Evolutionary conservation across 2,888 invertebrate genomes (phyloP), one percentile per base, ranked within the genome.

Genomic region (Dione vanillae): DNA sequence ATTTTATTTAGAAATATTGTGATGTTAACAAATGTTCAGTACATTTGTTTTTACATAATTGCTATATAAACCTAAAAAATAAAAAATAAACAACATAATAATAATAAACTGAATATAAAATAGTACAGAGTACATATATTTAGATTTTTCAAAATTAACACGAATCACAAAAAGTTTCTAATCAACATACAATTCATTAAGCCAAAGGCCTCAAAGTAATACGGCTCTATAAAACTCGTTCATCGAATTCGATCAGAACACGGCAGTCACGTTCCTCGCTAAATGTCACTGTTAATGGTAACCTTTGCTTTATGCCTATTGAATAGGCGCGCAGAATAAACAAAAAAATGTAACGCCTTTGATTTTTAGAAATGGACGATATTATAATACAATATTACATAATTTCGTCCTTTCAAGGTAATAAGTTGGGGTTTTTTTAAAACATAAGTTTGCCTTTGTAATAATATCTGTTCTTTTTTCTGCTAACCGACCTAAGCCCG

Each of bases 261-360:
- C 41, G 52, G 37, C 20, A 12, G 45, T 47, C 41, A 74, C 69
- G 74, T 71, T 69, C 69, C 65, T 19, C 40, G 43, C n/a, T 70
- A 74, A 72, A 72, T 74, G 69, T 74, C 74, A 72, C 69, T 43
- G 69, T 49, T 20, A 70, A 64, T 49, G 54, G 14, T 64, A 71
- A 64, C 71, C 69, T 71, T 69, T 49, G 35, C 41, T n/a, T 16
- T 45, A 41, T 54, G 43, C 37, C 41, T 14, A 35, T 19, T 19
- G 43, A 54, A 56, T 61, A 56, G 68, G 54, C 40, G 45, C 35
- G 41, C 54, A 37, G 47, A 54, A 54, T 40, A 47, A 62, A 54
- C 45, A 52, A 20, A 69, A 69, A 51, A 37, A 35, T 43, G 59
- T 43, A 43, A 37, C 11, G 37, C 56, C 10, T 56, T 56, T 37